phyloP scores from a whole-genome alignment of 2,888 invertebrate species.

The Biston betularia region DNA sequence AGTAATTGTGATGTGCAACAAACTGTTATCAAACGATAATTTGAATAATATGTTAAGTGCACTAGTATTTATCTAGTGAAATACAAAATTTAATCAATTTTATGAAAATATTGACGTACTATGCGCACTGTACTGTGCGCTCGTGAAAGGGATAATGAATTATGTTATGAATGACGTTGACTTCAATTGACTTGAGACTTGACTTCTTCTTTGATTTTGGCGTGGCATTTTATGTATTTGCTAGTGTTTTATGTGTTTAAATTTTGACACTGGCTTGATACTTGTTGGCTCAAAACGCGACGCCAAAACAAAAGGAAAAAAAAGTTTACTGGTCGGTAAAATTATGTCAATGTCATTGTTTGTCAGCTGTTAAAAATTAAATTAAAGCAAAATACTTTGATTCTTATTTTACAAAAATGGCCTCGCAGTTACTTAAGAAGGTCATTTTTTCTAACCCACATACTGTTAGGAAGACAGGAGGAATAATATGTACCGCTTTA shows the following conservation, averaged over 20 bases:
- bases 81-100: background rate
- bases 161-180: background rate
- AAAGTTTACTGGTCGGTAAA: too few relatives aligned
- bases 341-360: conserved; percentile 10
- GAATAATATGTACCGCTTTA: conserved; percentile 68
- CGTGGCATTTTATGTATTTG: too few relatives aligned
- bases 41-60: background rate
- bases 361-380: background rate
- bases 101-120: background rate
- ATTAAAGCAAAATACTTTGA: background rate
- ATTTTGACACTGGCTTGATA: too few relatives aligned
- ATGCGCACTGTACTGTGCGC: too few relatives aligned
- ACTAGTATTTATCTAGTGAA: background rate
- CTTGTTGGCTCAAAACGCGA: too few relatives aligned
- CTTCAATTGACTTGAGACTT: background rate
- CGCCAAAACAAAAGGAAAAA: too few relatives aligned
- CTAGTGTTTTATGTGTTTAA: too few relatives aligned
- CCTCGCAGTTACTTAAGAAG: conserved; percentile 69
- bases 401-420: conserved; percentile 59
- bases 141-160: background rate
- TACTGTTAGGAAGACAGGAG: conserved; percentile 61
- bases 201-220: too few relatives aligned
- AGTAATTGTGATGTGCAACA: background rate
- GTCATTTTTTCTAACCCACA: conserved; percentile 64
- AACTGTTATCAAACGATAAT: background rate